These are phyloP conservation scores for Malacoctenus gilli DNA, from an alignment of 2,797 vertebrate genomes.

Conservation along the genomic window DNA sequence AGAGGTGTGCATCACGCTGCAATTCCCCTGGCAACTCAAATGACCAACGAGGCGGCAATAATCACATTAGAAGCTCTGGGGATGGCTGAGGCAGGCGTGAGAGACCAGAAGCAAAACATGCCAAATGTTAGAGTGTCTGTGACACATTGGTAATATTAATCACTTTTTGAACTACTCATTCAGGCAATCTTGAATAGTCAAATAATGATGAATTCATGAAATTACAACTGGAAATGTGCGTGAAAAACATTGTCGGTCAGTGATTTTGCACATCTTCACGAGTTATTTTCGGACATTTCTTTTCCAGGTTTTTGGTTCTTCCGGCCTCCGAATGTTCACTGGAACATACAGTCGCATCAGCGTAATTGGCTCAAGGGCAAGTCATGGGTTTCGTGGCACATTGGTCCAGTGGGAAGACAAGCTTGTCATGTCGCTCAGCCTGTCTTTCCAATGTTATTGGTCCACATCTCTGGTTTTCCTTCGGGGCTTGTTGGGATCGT, in stretches of 20 bases:
- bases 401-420: not conserved
- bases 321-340: not conserved
- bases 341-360: not conserved
- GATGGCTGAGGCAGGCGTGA: slow-evolving; percentile 38
- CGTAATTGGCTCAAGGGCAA: slow-evolving; percentile 24
- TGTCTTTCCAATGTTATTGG: not conserved
- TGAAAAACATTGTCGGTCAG: too few relatives aligned
- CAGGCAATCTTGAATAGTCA: not conserved
- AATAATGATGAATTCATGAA: not conserved
- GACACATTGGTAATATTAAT: too few relatives aligned
- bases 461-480: slow-evolving; percentile 5
- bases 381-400: slow-evolving; percentile 8
- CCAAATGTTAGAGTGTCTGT: not conserved
- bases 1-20: slow-evolving; percentile 38
- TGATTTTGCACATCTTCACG: not conserved
- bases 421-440: slow-evolving; percentile 9
- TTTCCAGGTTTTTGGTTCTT: slow-evolving; percentile 7
- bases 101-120: too few relatives aligned
- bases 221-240: too few relatives aligned
- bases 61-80: slow-evolving; percentile 65
- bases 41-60: slow-evolving; percentile 62
- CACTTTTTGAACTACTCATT: not conserved
- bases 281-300: slow-evolving; percentile 9
- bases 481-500: not conserved
- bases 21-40: slow-evolving; percentile 59